Percentiles rank a stretch among this genome's conserved stretches.
Conservation (phyloP, 2,888 invertebrate genomes). For the Coecobrya sp. region DNA sequence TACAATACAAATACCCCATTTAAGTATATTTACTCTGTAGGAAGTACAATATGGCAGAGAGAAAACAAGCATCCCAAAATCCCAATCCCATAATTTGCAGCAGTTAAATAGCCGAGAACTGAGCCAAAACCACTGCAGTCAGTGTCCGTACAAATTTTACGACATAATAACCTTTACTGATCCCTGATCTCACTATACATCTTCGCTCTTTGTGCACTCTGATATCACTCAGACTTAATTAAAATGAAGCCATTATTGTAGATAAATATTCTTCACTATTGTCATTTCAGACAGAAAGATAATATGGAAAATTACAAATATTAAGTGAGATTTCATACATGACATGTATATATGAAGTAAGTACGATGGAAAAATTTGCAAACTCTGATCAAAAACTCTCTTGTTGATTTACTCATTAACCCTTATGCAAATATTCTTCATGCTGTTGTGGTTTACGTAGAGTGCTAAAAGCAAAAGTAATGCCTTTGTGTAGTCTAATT, state of each 20-base stretch:
- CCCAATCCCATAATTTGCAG: neutral
- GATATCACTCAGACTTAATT: neutral
- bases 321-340: too few species aligned
- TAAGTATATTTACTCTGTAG: neutral
- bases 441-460: neutral
- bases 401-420: constrained; percentile 12
- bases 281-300: neutral
- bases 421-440: neutral
- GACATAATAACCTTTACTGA: constrained; percentile 5
- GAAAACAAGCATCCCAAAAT: neutral
- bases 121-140: neutral
- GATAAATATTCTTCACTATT: neutral
- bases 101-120: neutral
- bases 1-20: neutral
- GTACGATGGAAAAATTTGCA: neutral
- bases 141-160: neutral
- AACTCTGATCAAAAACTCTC: neutral
- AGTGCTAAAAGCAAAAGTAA: constrained; percentile 35
- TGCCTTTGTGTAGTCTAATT: neutral
- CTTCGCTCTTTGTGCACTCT: neutral
- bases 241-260: neutral
- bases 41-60: neutral
- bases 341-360: neutral
- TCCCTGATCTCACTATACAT: constrained; percentile 8
- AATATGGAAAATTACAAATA: neutral